phyloP scores from a whole-genome alignment of 2,888 invertebrate genomes.

The Pycnomerus fuliginosus region DNA sequence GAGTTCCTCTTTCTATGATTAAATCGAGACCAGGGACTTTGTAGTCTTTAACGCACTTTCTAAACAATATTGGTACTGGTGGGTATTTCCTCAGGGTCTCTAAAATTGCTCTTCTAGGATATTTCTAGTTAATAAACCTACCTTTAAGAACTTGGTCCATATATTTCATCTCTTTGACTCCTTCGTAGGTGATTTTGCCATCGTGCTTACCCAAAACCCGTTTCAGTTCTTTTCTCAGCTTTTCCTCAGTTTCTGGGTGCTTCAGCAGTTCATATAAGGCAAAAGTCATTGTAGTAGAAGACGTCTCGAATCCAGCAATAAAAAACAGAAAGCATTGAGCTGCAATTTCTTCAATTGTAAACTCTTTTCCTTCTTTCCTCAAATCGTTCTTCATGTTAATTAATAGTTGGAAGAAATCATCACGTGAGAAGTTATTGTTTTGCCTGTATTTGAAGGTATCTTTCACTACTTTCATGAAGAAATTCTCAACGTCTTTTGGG shows the following conservation, averaged over 20 bases:
- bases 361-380: slow-evolving; percentile 38
- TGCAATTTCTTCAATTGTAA: slow-evolving; percentile 52
- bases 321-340: slow-evolving; percentile 58
- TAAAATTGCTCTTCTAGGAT: slow-evolving; percentile 23
- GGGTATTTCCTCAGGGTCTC: slow-evolving; percentile 48
- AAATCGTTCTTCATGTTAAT: slow-evolving; percentile 50
- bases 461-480: slow-evolving; percentile 49
- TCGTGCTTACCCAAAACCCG: slow-evolving; percentile 26
- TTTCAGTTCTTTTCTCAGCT: slow-evolving; percentile 32
- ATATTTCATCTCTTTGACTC: slow-evolving; percentile 37
- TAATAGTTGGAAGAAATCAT: slow-evolving; percentile 59
- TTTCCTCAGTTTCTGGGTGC: slow-evolving; percentile 19
- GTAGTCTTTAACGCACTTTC: slow-evolving; percentile 36
- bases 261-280: slow-evolving; percentile 17
- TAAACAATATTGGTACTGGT: slow-evolving; percentile 32
- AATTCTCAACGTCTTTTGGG: slow-evolving; percentile 40
- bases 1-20: slow-evolving; percentile 41
- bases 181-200: slow-evolving; percentile 33
- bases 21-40: slow-evolving; percentile 38
- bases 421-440: slow-evolving; percentile 51
- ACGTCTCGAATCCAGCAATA: slow-evolving; percentile 30
- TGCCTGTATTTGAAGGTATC: slow-evolving; percentile 53
- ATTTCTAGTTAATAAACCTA: slow-evolving; percentile 19
- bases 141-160: slow-evolving; percentile 52
- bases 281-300: slow-evolving; percentile 26